Evolutionary conservation across 2,797 vertebrate species (phyloP).

Genomic region (Ptychadena robeensis): DNA sequence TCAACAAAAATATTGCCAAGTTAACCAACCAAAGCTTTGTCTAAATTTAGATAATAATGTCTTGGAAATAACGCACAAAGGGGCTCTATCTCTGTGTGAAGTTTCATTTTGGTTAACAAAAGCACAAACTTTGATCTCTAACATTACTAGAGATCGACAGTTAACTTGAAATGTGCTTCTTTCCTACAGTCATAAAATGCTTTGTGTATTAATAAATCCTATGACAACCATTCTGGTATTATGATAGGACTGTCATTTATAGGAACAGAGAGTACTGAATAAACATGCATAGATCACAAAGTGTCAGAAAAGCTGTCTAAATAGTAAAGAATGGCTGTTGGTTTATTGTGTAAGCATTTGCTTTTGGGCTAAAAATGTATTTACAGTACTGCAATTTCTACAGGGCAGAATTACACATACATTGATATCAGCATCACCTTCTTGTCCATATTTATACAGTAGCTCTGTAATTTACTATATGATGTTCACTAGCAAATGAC

Average conservation of each 20-base stretch:
- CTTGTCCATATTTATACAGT: not conserved
- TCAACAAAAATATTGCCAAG: no score
- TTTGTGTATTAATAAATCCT: not conserved
- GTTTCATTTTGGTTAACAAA: no score
- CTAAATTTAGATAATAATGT: no score
- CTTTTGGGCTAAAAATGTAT: not conserved
- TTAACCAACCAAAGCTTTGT: no score
- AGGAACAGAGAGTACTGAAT: not conserved
- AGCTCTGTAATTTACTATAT: no score
- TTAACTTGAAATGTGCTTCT: not conserved
- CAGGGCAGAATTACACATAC: no score
- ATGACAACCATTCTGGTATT: not conserved
- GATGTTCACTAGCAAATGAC: no score
- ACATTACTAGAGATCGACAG: not conserved
- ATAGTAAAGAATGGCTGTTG: not conserved
- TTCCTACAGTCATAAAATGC: not conserved
- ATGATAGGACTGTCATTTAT: not conserved
- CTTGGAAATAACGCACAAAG: no score
- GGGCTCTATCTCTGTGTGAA: no score
- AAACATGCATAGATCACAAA: slow-evolving; percentile 12
- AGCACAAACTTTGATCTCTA: no score
- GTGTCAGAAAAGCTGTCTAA: slow-evolving; percentile 6
- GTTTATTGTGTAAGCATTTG: not conserved
- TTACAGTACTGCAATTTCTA: not conserved
- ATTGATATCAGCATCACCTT: not conserved